These are phyloP conservation scores for Macroteleia sp. DNA, from an alignment of 2,888 invertebrate genomes.

Conservation along the genomic window DNA sequence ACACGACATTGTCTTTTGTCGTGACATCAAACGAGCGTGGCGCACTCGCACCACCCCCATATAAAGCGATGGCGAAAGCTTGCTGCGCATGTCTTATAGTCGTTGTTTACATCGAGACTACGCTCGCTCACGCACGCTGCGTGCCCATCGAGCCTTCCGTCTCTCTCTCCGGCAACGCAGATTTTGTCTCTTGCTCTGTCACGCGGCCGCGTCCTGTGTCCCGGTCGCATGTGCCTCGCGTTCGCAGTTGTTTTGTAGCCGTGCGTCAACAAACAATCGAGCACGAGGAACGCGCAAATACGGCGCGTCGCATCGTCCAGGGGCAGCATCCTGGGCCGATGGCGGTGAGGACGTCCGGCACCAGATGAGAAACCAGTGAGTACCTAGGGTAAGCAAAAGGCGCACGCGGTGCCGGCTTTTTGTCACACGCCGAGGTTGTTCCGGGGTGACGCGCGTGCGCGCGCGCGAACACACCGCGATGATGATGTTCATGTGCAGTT, in stretches of 20 bases:
- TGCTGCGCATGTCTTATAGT: slow-evolving; percentile 66
- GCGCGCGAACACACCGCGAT: slow-evolving; percentile 36
- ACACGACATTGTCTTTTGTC: too few relatives aligned
- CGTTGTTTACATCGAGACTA: slow-evolving; percentile 40
- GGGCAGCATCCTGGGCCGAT: slow-evolving; percentile 26
- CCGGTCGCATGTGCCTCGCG: slow-evolving; percentile 27
- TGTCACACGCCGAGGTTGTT: background rate
- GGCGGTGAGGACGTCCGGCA: slow-evolving; percentile 9
- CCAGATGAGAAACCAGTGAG: slow-evolving; percentile 33
- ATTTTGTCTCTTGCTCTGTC: background rate
- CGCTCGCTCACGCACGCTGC: slow-evolving; percentile 56
- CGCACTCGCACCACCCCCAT: slow-evolving; percentile 9
- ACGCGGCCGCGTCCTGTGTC: slow-evolving; percentile 1
- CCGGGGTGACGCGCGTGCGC: slow-evolving; percentile 7
- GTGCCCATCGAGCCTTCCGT: slow-evolving; percentile 29
- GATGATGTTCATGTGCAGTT: slow-evolving; percentile 45
- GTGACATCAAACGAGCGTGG: slow-evolving; percentile 20
- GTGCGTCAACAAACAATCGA: slow-evolving; percentile 37
- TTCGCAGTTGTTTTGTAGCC: slow-evolving; percentile 43
- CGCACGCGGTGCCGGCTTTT: slow-evolving; percentile 20
- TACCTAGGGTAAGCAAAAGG: slow-evolving; percentile 3
- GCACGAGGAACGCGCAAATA: background rate
- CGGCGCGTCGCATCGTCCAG: background rate
- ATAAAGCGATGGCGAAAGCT: slow-evolving; percentile 20
- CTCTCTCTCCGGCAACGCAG: background rate